phyloP scores from a whole-genome alignment of 1,140 invertebrate genomes.

The Doryteuthis pealeii region DNA sequence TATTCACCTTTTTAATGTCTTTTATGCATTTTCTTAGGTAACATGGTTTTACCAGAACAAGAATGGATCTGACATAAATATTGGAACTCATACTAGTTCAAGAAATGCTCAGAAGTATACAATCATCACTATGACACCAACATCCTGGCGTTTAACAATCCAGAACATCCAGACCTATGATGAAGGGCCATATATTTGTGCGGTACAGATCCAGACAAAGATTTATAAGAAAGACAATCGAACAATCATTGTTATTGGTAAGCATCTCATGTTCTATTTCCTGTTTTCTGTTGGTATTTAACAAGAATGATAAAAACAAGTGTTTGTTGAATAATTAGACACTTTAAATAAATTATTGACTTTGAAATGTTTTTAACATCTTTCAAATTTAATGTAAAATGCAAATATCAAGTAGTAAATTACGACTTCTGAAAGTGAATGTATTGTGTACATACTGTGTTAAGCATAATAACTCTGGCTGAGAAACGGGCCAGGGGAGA shows the following conservation, averaged over 20 bases:
- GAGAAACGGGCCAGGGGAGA: too few relatives aligned
- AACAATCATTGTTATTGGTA: slow-evolving; percentile 34
- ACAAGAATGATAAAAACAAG: too few relatives aligned
- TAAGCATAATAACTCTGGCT: too few relatives aligned
- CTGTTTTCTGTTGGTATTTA: too few relatives aligned
- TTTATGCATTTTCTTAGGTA: neutral
- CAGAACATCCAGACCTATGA: slow-evolving; percentile 43
- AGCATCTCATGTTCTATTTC: slow-evolving; percentile 14
- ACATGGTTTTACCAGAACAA: neutral
- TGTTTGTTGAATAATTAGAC: too few relatives aligned
- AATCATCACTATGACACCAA: slow-evolving; percentile 38
- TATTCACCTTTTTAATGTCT: neutral
- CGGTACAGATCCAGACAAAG: slow-evolving; percentile 31
- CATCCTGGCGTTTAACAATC: slow-evolving; percentile 38
- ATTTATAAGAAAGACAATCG: slow-evolving; percentile 29
- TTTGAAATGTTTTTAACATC: too few relatives aligned
- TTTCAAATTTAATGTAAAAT: too few relatives aligned
- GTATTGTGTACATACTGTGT: too few relatives aligned
- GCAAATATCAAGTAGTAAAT: too few relatives aligned
- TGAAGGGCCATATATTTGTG: slow-evolving; percentile 39
- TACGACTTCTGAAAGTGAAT: too few relatives aligned
- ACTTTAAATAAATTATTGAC: too few relatives aligned
- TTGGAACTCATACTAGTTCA: slow-evolving; percentile 26
- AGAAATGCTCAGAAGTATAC: slow-evolving; percentile 41
- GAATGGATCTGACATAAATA: neutral